phyloP scores from a whole-genome alignment of 2,113 vertebrate species.

The Vulpes ferrilata region DNA sequence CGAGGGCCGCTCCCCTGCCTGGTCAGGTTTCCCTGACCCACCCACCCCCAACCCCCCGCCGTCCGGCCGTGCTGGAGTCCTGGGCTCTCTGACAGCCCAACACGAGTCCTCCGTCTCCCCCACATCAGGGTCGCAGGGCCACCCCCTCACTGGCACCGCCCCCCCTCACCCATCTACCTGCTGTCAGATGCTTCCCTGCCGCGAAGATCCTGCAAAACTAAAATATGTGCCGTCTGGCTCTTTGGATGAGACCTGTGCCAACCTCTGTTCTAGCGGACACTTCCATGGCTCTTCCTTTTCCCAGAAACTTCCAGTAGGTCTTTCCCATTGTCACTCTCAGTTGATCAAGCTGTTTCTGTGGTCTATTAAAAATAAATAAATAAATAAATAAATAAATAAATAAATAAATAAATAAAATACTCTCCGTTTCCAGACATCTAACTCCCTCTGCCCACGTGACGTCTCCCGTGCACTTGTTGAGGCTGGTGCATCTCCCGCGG shows the following conservation, averaged over 20 bases:
- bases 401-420: background rate
- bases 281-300: background rate
- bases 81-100: background rate
- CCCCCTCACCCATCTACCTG: too few relatives aligned
- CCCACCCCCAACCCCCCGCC: too few relatives aligned
- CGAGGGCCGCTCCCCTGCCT: rapidly evolving
- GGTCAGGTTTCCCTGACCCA: too few relatives aligned
- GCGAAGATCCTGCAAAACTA: rapidly evolving
- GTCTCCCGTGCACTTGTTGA: background rate
- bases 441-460: too few relatives aligned
- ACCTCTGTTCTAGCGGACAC: background rate
- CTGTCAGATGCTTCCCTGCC: background rate
- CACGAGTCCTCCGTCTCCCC: rapidly evolving
- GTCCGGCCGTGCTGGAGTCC: background rate
- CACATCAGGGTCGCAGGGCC: background rate
- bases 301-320: background rate
- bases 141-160: too few relatives aligned
- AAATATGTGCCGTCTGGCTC: background rate
- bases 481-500: background rate
- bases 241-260: too few relatives aligned
- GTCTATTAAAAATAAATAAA: background rate
- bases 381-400: background rate
- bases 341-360: background rate
- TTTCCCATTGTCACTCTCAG: background rate
- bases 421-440: background rate